Evolutionary conservation across 1,140 invertebrate genomes (phyloP).

Genomic region (Sycophaga agraensis): DNA sequence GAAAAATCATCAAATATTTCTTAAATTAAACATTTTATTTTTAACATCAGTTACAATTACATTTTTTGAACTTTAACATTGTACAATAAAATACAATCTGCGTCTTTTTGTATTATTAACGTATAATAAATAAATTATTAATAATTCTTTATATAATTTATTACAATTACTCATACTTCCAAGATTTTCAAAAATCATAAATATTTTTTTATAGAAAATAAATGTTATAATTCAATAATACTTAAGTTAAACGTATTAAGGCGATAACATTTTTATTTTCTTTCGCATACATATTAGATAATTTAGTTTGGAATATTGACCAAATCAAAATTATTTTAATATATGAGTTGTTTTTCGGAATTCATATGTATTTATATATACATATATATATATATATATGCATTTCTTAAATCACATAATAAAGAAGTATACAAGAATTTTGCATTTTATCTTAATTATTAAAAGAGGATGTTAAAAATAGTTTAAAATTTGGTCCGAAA

Average conservation of each 20-base stretch:
- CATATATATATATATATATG: constrained; percentile 4
- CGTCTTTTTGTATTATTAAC: constrained; percentile 7
- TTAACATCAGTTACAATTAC: constrained; percentile 1
- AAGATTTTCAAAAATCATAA: constrained; percentile 15
- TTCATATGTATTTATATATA: constrained; percentile 2
- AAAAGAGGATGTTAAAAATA: constrained; percentile 23
- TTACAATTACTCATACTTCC: not conserved
- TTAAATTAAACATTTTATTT: constrained; percentile 11
- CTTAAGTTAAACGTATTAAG: too few relatives aligned
- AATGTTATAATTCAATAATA: too few relatives aligned
- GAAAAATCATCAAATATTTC: not conserved
- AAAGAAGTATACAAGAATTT: too few relatives aligned
- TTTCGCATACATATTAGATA: too few relatives aligned
- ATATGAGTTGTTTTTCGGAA: too few relatives aligned
- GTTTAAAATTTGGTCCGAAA: not conserved
- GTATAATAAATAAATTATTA: constrained; percentile 19
- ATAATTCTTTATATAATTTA: constrained; percentile 11
- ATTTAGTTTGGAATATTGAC: too few relatives aligned
- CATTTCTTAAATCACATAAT: constrained; percentile 13
- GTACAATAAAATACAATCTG: constrained; percentile 8
- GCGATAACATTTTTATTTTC: too few relatives aligned
- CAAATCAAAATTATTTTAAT: too few relatives aligned
- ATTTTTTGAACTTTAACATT: not conserved
- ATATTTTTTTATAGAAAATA: not conserved
- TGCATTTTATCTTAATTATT: not conserved